These are phyloP conservation scores for Emesis furor DNA, from an alignment of 2,888 invertebrate genomes.

Conservation along the genomic window DNA sequence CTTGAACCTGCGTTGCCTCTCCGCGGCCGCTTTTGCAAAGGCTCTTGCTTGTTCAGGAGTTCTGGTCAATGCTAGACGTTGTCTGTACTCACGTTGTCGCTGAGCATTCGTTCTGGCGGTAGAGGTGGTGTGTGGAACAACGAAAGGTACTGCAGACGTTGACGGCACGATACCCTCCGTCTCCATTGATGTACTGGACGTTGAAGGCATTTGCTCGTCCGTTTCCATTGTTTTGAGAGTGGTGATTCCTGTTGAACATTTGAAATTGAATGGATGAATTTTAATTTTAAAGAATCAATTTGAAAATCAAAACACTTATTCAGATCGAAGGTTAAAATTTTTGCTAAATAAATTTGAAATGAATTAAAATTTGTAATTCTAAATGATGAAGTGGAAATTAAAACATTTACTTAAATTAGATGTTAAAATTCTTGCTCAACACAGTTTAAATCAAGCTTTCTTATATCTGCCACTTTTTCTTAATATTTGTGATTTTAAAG, in stretches of 20 bases:
- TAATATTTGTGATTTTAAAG: not conserved
- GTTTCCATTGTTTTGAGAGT: conserved; percentile 70
- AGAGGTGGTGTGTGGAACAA: conserved; percentile 69
- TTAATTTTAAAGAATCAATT: conserved; percentile 21
- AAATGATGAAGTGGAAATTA: not conserved
- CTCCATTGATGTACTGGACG: conserved; percentile 70
- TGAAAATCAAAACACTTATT: no score
- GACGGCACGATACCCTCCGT: conserved; percentile 68
- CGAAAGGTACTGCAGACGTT: conserved; percentile 73
- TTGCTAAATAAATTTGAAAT: conserved; percentile 4
- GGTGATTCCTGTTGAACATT: conserved; percentile 28
- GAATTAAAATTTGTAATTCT: not conserved
- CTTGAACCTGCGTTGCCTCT: conserved; percentile 73
- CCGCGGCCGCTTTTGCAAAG: conserved; percentile 72
- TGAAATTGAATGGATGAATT: conserved; percentile 4
- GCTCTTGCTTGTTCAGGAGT: conserved; percentile 36
- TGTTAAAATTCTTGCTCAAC: no score
- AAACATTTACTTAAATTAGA: no score
- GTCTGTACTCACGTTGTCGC: conserved; percentile 65
- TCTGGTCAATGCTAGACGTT: conserved; percentile 13
- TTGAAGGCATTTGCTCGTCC: conserved; percentile 71
- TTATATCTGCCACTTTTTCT: no score
- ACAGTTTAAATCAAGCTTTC: no score
- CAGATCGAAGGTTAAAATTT: not conserved
- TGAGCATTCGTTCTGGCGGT: conserved; percentile 59